Percentiles rank a stretch among this genome's conserved stretches.
These are phyloP conservation scores for Urosaurus nigricauda DNA, from an alignment of 2,797 vertebrate species.

Conservation along the genomic window DNA sequence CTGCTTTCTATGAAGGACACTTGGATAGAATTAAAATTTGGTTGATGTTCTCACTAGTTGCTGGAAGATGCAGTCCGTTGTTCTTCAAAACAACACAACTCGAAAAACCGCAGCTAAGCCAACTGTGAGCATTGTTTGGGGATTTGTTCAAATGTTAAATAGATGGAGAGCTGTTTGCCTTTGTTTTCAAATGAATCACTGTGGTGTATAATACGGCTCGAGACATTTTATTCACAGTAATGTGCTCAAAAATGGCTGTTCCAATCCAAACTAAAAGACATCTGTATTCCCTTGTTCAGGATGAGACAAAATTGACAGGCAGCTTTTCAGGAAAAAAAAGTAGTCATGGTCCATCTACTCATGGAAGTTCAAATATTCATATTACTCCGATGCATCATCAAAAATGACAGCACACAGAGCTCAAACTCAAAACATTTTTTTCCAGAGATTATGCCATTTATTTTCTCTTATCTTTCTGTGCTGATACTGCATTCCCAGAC, in stretches of 20 bases:
- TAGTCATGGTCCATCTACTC: conserved; percentile 64
- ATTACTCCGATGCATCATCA: conserved; percentile 70
- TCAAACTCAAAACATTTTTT: not conserved
- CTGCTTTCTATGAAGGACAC: not conserved
- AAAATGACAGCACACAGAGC: conserved; percentile 49
- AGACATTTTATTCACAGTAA: conserved; percentile 64
- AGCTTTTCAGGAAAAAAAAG: conserved; percentile 74
- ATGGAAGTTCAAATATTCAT: conserved; percentile 63
- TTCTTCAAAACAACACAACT: conserved; percentile 28
- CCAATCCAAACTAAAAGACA: conserved; percentile 60
- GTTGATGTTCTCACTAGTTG: not conserved
- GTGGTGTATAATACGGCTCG: conserved; percentile 59
- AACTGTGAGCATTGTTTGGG: conserved; percentile 40
- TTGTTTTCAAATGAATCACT: conserved; percentile 52
- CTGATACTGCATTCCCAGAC: too few species aligned
- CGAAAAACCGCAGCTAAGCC: conserved; percentile 40
- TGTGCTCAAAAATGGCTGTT: conserved; percentile 63
- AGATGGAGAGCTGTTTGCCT: conserved; percentile 43
- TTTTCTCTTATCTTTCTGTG: too few species aligned
- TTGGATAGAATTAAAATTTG: not conserved
- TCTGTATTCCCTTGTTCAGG: conserved; percentile 63
- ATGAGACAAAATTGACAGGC: conserved; percentile 49
- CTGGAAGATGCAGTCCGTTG: not conserved
- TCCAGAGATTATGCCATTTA: not conserved
- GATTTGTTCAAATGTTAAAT: conserved; percentile 56